Evolutionary conservation across 2,797 vertebrate species (phyloP).

Genomic region (Hippocampus kuda): DNA sequence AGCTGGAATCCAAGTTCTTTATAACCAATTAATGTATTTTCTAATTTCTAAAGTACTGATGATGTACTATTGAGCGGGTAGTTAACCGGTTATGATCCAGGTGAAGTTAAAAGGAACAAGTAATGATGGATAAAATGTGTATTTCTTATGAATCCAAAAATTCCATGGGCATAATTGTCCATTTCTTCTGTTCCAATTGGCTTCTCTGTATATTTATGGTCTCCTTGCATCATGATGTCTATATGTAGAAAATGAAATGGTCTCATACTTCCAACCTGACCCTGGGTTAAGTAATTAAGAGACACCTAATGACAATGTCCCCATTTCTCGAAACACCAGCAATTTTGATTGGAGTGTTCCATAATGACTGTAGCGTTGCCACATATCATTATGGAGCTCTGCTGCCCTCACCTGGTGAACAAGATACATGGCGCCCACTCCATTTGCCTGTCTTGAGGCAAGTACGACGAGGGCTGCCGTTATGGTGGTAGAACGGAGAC

Average conservation of each 20-base stretch:
- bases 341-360: neutral
- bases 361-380: neutral
- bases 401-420: slow-evolving; percentile 85
- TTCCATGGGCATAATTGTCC: neutral
- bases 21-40: too few species aligned
- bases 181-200: neutral
- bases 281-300: neutral
- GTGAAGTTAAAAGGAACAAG: too few species aligned
- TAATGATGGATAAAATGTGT: too few species aligned
- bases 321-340: neutral
- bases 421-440: slow-evolving; percentile 92
- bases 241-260: neutral
- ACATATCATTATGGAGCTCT: slow-evolving; percentile 23
- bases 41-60: too few species aligned
- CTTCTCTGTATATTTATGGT: neutral
- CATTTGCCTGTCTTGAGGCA: slow-evolving; percentile 94
- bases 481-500: slow-evolving; percentile 84
- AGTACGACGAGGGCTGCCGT: slow-evolving; percentile 85
- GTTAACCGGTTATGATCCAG: too few species aligned
- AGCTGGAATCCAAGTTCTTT: too few species aligned
- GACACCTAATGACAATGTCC: neutral
- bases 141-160: neutral
- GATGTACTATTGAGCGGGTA: too few species aligned
- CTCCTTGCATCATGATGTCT: neutral
- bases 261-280: neutral